A percentile compares a stretch with the other conserved stretches of the same genome.
Conservation (phyloP, 2,888 invertebrate species). For the Cynaeus angustus region DNA sequence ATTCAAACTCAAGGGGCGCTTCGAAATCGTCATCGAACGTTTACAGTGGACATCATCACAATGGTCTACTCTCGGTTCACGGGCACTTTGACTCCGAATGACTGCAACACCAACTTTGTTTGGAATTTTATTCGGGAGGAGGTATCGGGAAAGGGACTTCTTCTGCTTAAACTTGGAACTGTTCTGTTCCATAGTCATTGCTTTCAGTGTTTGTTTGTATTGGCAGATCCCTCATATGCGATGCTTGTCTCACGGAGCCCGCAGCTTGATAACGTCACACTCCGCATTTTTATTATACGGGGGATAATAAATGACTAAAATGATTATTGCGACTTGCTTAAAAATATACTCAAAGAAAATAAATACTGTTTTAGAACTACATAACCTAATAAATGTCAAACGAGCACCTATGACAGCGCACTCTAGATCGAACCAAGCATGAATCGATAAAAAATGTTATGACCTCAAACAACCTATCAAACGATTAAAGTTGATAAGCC, state of each 20-base stretch:
- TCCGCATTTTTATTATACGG: slow-evolving; percentile 48
- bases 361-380: slow-evolving; percentile 23
- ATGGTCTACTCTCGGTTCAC: slow-evolving; percentile 54
- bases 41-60: slow-evolving; percentile 58
- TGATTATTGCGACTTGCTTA: slow-evolving; percentile 18
- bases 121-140: slow-evolving; percentile 68
- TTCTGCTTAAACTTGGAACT: slow-evolving; percentile 65
- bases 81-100: slow-evolving; percentile 64
- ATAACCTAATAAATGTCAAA: slow-evolving; percentile 39
- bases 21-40: slow-evolving; percentile 62
- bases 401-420: background rate
- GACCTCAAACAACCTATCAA: background rate
- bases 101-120: slow-evolving; percentile 69
- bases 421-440: background rate
- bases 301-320: slow-evolving; percentile 43
- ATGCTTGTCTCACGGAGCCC: slow-evolving; percentile 18
- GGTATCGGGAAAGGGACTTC: slow-evolving; percentile 65
- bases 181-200: slow-evolving; percentile 64
- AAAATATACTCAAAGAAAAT: slow-evolving; percentile 7
- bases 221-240: slow-evolving; percentile 21
- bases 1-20: slow-evolving; percentile 69
- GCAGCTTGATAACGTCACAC: slow-evolving; percentile 6
- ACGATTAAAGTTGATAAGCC: too few relatives aligned
- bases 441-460: too few relatives aligned
- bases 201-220: slow-evolving; percentile 41